Conservation (phyloP, 2,113 vertebrate species). For the Charadrius vociferus region DNA sequence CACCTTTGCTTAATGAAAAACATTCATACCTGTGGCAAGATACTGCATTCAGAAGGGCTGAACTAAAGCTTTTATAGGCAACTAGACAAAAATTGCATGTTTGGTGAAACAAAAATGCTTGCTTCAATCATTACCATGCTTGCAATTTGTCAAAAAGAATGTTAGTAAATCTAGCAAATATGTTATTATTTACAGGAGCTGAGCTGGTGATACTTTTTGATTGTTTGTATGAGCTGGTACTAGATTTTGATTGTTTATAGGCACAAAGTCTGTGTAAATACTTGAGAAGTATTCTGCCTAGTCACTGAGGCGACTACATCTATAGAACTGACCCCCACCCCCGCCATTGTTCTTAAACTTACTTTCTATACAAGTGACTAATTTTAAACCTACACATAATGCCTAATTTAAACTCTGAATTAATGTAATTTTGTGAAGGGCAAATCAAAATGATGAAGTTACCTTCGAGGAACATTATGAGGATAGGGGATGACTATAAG, state of each 20-base stretch:
- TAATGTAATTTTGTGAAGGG: neutral
- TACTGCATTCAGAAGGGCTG: neutral
- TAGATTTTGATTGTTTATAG: neutral
- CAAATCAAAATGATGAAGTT: conserved; percentile 27
- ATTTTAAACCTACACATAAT: neutral
- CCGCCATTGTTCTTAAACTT: neutral
- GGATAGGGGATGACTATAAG: conserved; percentile 97
- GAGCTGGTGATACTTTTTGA: neutral
- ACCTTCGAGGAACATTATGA: conserved; percentile 89
- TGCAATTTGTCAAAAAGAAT: neutral
- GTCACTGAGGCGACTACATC: neutral
- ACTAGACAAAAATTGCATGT: neutral
- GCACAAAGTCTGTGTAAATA: neutral
- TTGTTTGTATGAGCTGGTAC: neutral
- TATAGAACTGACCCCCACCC: neutral
- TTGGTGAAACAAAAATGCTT: neutral
- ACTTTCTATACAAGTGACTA: neutral
- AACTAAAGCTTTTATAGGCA: neutral
- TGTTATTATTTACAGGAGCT: neutral
- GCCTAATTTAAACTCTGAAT: neutral
- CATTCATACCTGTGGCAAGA: neutral
- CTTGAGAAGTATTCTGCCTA: neutral
- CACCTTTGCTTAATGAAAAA: neutral
- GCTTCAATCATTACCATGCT: neutral
- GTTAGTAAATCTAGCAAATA: neutral